phyloP scores from a whole-genome alignment of 2,113 vertebrate species.

The Condylura cristata region DNA sequence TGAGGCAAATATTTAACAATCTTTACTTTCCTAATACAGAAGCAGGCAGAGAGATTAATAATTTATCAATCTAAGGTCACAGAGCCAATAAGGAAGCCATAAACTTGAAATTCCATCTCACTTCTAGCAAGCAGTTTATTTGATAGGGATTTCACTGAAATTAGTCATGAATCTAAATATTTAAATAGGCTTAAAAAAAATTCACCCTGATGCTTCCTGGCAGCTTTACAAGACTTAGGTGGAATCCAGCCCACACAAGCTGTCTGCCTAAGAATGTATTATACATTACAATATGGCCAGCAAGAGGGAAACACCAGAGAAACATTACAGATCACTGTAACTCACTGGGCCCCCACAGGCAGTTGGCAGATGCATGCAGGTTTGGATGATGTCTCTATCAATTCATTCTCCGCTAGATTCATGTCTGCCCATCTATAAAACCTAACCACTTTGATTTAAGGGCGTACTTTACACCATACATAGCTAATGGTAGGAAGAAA shows the following conservation, averaged over 20 bases:
- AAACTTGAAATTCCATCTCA: slow-evolving; percentile 40
- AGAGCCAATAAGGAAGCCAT: neutral
- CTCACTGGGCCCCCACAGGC: slow-evolving; percentile 6
- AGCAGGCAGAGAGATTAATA: slow-evolving; percentile 45
- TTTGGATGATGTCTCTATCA: slow-evolving; percentile 14
- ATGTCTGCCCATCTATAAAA: slow-evolving; percentile 36
- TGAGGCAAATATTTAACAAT: slow-evolving; percentile 40
- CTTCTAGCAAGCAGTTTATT: slow-evolving; percentile 26
- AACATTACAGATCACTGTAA: neutral
- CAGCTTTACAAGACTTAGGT: slow-evolving; percentile 4
- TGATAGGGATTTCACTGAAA: slow-evolving; percentile 45
- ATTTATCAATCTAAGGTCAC: slow-evolving; percentile 36
- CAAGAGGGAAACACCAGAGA: neutral
- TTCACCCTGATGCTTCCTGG: slow-evolving; percentile 17
- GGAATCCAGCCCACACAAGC: slow-evolving; percentile 37
- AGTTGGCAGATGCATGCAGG: neutral
- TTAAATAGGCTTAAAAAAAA: slow-evolving; percentile 42
- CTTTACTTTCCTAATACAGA: neutral
- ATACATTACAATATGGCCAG: slow-evolving; percentile 23
- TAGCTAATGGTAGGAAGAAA: slow-evolving; percentile 3
- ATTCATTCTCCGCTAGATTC: slow-evolving; percentile 40
- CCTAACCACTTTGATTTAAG: neutral
- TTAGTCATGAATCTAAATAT: slow-evolving; percentile 54
- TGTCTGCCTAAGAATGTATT: neutral
- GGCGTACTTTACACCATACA: slow-evolving; percentile 1